A percentile compares a stretch with the other conserved stretches of the same genome.
phyloP scores from a whole-genome alignment of 2,888 invertebrate genomes.

The Oxyscelio sp. region DNA sequence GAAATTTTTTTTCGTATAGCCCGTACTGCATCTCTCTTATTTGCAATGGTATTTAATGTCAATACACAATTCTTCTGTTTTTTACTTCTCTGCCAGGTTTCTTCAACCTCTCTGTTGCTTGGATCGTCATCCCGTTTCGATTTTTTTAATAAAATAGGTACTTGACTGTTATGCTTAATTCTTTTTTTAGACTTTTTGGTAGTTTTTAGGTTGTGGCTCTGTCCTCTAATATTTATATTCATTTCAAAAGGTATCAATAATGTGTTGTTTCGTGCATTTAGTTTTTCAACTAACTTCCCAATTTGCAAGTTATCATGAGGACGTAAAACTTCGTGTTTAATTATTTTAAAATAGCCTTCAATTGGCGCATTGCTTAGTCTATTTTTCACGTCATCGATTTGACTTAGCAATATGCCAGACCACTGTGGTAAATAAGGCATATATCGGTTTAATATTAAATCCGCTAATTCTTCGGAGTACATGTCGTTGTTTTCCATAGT shows the following conservation, averaged over 20 bases:
- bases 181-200: too few relatives aligned
- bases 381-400: background rate
- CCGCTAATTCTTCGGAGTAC: too few relatives aligned
- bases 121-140: slow-evolving; percentile 21
- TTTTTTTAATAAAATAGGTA: too few relatives aligned
- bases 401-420: background rate
- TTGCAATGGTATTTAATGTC: too few relatives aligned
- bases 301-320: background rate
- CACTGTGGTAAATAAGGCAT: slow-evolving; percentile 7
- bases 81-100: background rate
- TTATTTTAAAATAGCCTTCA: background rate
- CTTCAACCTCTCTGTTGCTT: background rate
- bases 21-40: too few relatives aligned
- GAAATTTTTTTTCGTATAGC: too few relatives aligned
- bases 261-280: background rate
- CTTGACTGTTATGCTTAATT: too few relatives aligned
- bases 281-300: slow-evolving; percentile 4
- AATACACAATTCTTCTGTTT: too few relatives aligned
- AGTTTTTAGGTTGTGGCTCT: too few relatives aligned
- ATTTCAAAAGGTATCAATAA: background rate
- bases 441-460: slow-evolving; percentile 11
- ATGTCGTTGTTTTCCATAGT: background rate
- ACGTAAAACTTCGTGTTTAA: background rate
- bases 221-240: background rate
- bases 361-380: slow-evolving; percentile 8